These are phyloP conservation scores for Athene cunicularia DNA, from an alignment of 2,113 vertebrate genomes.

Conservation along the genomic window DNA sequence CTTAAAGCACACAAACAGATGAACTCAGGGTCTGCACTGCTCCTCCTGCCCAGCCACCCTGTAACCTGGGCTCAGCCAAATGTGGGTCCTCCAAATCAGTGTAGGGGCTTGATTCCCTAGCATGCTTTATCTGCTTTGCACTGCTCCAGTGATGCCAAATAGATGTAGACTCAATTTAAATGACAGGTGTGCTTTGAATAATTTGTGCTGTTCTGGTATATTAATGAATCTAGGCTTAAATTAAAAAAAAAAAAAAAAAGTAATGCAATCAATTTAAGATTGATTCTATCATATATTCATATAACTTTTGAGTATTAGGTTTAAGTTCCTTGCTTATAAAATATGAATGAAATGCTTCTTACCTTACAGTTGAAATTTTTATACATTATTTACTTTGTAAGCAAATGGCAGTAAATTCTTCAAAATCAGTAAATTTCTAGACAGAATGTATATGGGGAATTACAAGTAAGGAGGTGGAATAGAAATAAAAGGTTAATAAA, in stretches of 20 bases:
- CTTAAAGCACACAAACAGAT: not conserved
- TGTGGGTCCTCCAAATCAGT: not conserved
- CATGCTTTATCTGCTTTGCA: not conserved
- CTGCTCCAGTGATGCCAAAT: not conserved
- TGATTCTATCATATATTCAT: not conserved
- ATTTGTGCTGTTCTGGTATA: not conserved
- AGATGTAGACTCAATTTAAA: not conserved
- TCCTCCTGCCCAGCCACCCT: not conserved
- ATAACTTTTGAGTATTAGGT: not conserved
- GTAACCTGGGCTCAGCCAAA: not conserved
- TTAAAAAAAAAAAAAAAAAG: not conserved
- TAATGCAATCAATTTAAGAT: not conserved
- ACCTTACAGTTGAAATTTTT: not conserved
- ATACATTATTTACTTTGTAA: not conserved
- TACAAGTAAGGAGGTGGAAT: not conserved
- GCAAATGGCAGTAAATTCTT: not conserved
- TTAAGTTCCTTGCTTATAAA: conserved; percentile 4
- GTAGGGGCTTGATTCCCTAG: not conserved
- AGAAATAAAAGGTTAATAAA: not conserved
- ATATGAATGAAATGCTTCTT: not conserved
- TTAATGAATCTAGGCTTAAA: not conserved
- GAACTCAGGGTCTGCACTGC: not conserved
- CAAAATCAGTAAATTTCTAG: not conserved
- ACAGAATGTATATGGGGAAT: not conserved
- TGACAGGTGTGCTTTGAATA: not conserved